Base-by-base conservation (phyloP, 2,797 vertebrate genomes). In the Channa striata region DNA sequence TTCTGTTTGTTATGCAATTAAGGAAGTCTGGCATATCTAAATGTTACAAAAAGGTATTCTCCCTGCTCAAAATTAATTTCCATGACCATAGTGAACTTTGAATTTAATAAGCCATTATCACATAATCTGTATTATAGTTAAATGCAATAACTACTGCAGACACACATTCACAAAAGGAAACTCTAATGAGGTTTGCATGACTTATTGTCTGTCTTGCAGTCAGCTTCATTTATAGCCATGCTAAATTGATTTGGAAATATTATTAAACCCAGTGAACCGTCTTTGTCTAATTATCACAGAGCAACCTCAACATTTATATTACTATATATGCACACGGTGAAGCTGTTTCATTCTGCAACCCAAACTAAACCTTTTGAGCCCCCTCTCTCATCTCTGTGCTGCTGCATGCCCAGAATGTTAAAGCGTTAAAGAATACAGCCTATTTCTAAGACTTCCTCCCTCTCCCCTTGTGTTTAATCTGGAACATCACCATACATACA, bases 211-310 rank as follows among this genome's bases (percentile, higher is more conserved):
- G 84, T 91, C 80, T 88, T 75, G 62, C 86, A 90, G 78, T 88
- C 86, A 67, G 87, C 85, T 91, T 91, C 87, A 88, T 92, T 91
- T 91, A 88, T 86, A 85, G 75, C 80, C 68, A 74, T 81, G 68
- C 74, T 86, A 92, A 91, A 92, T 91, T 90, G 89, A 93, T 93
- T 92, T 87, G 59, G 73, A 91, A 89, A 91, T 90, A 89, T 92
- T 91, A 91, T 93, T 90, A 90, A 89, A 91, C 81, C 89, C 81
- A 85, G 82, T 90, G 87, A 91, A 92, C 76, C 83, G 16, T 90
- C 70, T 84, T 87, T 86, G 52, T 85, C 73, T 90, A 88, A 91
- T 90, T 87, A 92, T 92, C 85, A 88, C 75, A 75, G 84, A 64
- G 64, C 72, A 81, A 87, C 83, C 80, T 84, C 75, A 86, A 89